Base-by-base conservation (phyloP, 2,888 invertebrate species). In the Lepidocyrtinus sp. region DNA sequence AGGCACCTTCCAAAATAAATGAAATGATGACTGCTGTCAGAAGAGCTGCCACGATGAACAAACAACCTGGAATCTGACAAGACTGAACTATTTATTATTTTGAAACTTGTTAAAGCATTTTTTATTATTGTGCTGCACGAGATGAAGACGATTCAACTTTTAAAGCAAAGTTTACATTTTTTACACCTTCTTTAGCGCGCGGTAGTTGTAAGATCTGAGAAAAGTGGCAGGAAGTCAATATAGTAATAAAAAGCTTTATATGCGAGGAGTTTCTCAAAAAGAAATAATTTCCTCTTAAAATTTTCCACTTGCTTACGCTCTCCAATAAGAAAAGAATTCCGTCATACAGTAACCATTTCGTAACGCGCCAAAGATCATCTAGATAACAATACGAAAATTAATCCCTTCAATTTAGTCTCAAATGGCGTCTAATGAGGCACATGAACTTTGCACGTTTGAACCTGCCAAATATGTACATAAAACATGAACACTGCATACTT, bases 71-170 rank as follows among this genome's bases (percentile, higher is more conserved):
- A 74, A 74, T 61, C 45, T 74, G 67, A 74, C 74, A 74, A 36
- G 59, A 36, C 19, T 50, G 69, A 75, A 50, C 75, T 69, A 63
- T 75, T 75, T 75, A 75, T 75, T 75, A 69, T 62, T 68, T 62
- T 75, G 55, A 63, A 76, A 61, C 69, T 64, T 76, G 68, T 70
- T 76, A 63, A 62, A 76, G 45, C 46, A 27, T 65, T 26, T 61
- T 67, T 63, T 69, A 46, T 67, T 24, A 50, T 73, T 64, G 50
- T 50, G 17, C 12, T 64, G 50, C 64, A 71, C 22, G 71, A 62
- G 59, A 50, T 50, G 50, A 50, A 50, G 50, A 50, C 17, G 50
- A 50, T 50, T 17, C 50, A 2, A 50, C 2, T 1, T 2, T 50
- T n/a, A n/a, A n/a, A n/a, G n/a, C 50, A 17, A 50, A 15, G 17